A percentile compares a stretch with the other conserved stretches of the same genome.
Conservation (phyloP, 2,888 invertebrate species). For the Cheilosia pagana region DNA sequence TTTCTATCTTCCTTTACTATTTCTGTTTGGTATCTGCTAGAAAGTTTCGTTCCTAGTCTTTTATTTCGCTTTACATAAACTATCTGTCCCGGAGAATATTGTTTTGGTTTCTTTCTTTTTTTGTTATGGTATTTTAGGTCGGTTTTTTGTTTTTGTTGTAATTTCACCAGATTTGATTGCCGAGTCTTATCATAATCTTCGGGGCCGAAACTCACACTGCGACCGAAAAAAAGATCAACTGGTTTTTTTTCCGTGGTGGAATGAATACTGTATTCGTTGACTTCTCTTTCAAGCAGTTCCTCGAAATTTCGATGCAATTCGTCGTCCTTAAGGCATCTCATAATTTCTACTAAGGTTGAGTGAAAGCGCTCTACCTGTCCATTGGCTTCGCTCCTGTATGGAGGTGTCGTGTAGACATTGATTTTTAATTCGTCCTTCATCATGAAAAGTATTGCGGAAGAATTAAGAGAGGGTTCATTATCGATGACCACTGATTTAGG, state of each 20-base stretch:
- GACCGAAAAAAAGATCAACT: slow-evolving; percentile 46
- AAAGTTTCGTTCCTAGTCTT: slow-evolving; percentile 49
- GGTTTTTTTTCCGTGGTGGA: slow-evolving; percentile 55
- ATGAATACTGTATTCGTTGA: slow-evolving; percentile 48
- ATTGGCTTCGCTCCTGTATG: slow-evolving; percentile 46
- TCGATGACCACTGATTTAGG: slow-evolving; percentile 32
- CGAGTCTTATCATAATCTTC: too few species aligned
- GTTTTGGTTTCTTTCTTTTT: slow-evolving; percentile 43
- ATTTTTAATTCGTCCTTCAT: slow-evolving; percentile 31
- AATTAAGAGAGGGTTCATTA: slow-evolving; percentile 47
- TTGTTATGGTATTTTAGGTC: slow-evolving; percentile 60
- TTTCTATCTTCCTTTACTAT: slow-evolving; percentile 56
- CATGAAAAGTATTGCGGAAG: slow-evolving; percentile 22
- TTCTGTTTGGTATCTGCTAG: slow-evolving; percentile 45
- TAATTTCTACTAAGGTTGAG: slow-evolving; percentile 37
- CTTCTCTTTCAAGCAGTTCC: slow-evolving; percentile 28
- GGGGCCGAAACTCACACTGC: slow-evolving; percentile 20
- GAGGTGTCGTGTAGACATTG: slow-evolving; percentile 34
- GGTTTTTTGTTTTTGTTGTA: slow-evolving; percentile 45
- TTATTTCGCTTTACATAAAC: slow-evolving; percentile 53
- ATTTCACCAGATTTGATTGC: not conserved
- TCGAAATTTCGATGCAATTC: slow-evolving; percentile 6
- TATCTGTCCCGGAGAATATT: slow-evolving; percentile 42
- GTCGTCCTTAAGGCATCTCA: slow-evolving; percentile 20
- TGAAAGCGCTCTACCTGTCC: slow-evolving; percentile 54